These are phyloP conservation scores for Oscheius sp. DNA, from an alignment of 2,888 invertebrate species.

Conservation along the genomic window DNA sequence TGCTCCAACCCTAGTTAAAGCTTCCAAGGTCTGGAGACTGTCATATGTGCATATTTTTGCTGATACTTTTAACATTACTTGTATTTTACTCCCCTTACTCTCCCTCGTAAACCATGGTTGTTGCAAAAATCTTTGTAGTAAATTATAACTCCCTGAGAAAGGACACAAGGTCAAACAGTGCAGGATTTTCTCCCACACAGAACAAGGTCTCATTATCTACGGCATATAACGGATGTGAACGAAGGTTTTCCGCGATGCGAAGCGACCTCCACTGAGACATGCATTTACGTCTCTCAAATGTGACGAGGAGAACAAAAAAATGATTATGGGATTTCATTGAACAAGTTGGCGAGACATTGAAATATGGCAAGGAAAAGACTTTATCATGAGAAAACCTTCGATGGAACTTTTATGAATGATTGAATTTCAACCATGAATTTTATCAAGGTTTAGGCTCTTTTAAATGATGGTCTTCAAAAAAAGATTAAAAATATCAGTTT, in stretches of 20 bases:
- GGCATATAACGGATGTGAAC: constrained; percentile 30
- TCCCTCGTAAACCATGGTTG: neutral
- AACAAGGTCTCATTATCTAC: constrained; percentile 27
- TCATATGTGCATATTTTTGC: neutral
- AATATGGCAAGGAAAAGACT: no score
- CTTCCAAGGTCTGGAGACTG: no score
- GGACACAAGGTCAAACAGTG: neutral
- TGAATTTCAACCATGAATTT: no score
- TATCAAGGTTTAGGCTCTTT: no score
- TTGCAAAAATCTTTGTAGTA: constrained; percentile 1
- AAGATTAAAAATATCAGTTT: no score
- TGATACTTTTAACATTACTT: no score
- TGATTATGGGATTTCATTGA: constrained; percentile 5
- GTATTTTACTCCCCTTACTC: no score
- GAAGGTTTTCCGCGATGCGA: constrained; percentile 29
- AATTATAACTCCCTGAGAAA: neutral
- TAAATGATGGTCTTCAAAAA: no score
- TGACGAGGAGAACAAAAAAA: constrained; percentile 5
- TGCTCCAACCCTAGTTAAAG: neutral
- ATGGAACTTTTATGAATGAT: no score
- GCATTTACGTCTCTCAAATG: constrained; percentile 14
- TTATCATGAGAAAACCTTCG: no score
- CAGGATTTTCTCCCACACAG: neutral
- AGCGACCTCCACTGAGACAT: constrained; percentile 36
- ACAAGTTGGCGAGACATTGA: no score